phyloP scores from a whole-genome alignment of 2,113 vertebrate genomes.

The Herpailurus yagouaroundi region DNA sequence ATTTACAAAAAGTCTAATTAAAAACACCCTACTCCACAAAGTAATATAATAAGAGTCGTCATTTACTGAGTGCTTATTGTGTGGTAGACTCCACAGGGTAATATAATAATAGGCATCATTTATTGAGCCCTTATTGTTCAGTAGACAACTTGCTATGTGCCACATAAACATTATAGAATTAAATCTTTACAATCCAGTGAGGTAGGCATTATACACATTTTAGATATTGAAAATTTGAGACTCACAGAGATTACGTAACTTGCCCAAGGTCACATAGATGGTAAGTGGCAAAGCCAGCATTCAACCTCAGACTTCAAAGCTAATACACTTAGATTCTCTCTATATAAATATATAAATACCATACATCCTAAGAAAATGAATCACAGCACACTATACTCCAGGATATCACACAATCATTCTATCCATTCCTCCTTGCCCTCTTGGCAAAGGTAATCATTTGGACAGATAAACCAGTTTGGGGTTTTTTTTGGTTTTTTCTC shows the following conservation, averaged over 20 bases:
- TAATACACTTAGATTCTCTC: not conserved
- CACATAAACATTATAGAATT: not conserved
- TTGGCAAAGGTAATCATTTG: not conserved
- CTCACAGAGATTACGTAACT: not conserved
- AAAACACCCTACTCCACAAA: slow-evolving; percentile 19
- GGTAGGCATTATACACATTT: not conserved
- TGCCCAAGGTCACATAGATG: not conserved
- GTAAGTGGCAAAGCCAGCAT: not conserved
- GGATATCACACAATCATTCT: not conserved
- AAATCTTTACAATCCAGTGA: not conserved
- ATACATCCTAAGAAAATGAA: not conserved
- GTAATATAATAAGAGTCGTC: not conserved
- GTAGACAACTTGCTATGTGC: not conserved
- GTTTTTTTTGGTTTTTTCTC: not conserved
- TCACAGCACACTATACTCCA: not conserved
- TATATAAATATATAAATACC: not conserved
- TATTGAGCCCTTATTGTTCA: not conserved
- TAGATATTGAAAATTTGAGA: slow-evolving; percentile 12
- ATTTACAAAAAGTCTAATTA: not conserved
- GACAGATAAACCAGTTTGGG: not conserved
- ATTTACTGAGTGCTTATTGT: not conserved
- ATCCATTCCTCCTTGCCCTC: not conserved
- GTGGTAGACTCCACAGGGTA: not conserved
- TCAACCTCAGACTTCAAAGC: not conserved
- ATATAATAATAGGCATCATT: not conserved